Conservation (phyloP, 2,888 invertebrate species). For the Capitulum mitella region DNA sequence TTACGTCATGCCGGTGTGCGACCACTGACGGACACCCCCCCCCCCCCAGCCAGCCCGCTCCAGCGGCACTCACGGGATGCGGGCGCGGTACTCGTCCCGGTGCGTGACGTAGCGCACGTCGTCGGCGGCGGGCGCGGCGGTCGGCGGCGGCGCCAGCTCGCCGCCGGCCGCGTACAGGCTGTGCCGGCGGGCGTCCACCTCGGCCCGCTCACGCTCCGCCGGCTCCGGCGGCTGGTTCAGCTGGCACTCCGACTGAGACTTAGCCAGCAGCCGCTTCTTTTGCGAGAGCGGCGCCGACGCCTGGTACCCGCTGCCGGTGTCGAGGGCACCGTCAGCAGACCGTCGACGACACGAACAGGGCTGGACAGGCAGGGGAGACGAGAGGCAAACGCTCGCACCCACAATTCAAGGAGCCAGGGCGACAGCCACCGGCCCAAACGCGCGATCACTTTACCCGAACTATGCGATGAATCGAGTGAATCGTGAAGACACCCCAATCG, state of each 20-base stretch:
- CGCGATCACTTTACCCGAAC: no score
- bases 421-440: no score
- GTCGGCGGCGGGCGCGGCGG: background rate
- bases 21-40: no score
- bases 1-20: no score
- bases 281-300: constrained; percentile 41
- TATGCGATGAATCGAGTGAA: no score
- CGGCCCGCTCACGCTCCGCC: background rate
- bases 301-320: background rate
- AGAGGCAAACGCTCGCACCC: no score
- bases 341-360: no score
- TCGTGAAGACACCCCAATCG: no score
- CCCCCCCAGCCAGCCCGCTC: no score
- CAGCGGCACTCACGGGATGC: background rate
- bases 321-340: constrained; percentile 4
- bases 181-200: constrained; percentile 4
- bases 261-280: constrained; percentile 79
- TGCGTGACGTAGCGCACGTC: background rate
- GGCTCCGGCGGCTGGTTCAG: constrained; percentile 36
- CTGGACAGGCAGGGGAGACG: no score
- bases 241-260: constrained; percentile 67
- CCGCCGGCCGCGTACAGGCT: background rate
- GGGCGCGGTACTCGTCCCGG: constrained; percentile 11
- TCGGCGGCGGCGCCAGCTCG: background rate
- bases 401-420: no score